These are phyloP conservation scores for Peucedramus taeniatus DNA, from an alignment of 2,113 vertebrate species.

Conservation along the genomic window DNA sequence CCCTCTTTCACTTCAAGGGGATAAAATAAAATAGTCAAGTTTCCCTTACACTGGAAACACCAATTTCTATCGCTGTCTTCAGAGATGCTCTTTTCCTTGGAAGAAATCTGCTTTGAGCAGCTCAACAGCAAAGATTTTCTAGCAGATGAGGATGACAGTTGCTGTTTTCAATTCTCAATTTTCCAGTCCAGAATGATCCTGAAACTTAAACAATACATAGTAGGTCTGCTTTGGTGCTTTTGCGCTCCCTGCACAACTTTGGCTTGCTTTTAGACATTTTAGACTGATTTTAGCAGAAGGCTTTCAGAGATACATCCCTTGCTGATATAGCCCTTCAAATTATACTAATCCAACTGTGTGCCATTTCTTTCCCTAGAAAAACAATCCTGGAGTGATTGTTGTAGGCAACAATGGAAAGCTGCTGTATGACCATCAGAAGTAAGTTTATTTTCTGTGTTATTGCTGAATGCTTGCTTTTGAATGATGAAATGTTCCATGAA, in stretches of 20 bases:
- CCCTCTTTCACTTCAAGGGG: neutral
- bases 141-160: neutral
- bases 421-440: constrained; percentile 95
- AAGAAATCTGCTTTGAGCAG: neutral
- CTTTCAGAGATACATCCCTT: neutral
- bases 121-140: neutral
- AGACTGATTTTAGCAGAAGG: neutral
- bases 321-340: neutral
- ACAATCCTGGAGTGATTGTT: constrained; percentile 89
- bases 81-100: neutral
- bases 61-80: neutral
- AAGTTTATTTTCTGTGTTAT: constrained; percentile 66
- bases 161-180: neutral
- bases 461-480: neutral
- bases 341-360: neutral
- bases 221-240: neutral
- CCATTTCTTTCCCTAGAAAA: constrained; percentile 82
- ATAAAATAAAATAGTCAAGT: neutral
- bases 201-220: neutral
- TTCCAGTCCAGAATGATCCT: neutral
- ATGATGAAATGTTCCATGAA: neutral
- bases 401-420: constrained; percentile 93
- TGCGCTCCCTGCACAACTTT: neutral
- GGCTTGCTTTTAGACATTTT: neutral
- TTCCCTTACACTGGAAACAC: neutral